Evolutionary conservation across 2,797 vertebrate species (phyloP), one percentile per base, ranked within the genome.

Genomic region (Iguana delicatissima): DNA sequence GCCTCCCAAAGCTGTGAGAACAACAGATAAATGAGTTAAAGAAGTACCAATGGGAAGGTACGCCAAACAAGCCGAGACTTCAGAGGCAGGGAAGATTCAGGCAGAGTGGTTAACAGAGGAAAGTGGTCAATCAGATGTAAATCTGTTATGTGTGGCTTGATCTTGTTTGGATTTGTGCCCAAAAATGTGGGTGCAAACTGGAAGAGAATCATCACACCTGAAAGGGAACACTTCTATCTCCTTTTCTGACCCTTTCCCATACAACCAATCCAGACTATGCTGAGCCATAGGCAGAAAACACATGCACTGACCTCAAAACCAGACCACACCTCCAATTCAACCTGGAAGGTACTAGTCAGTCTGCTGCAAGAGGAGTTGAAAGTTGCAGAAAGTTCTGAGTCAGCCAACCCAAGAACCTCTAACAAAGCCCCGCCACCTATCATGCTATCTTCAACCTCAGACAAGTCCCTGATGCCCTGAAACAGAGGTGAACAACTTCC

Each of bases 1-100:
- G 98, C 10, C 97, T 97, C 90, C 99, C 99, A 52, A 99, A 99
- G 95, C 99, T 99, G 91, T 79, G 62, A 76, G 93, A 14, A 42
- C 79, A 93, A 95, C 29, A 94, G 81, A 89, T 67, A 87, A 79
- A 0, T 0, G 10, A 24, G 72, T 46, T 24, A 10, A 72, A 72
- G 59, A 64, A 4, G 32, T 10, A 77, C 72, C 0, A 92, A 38
- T 9, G 22, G 3, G 38, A 80, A 42, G 18, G 16, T 59, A 38
- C 12, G 22, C 1, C 35, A 77, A 87, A 73, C 0, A 14, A 22
- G 10, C 4, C 5, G 0, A 67, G 35, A 62, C 7, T n/a, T 24
- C 50, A 46, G 38, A 29, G 42, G 16, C n/a, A 55, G 67, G 50
- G 35, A 24, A 57, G 38, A 16, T 7, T 42, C 42, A 46, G 12